phyloP scores from a whole-genome alignment of 1,140 invertebrate genomes.

The Drosophila auraria region DNA sequence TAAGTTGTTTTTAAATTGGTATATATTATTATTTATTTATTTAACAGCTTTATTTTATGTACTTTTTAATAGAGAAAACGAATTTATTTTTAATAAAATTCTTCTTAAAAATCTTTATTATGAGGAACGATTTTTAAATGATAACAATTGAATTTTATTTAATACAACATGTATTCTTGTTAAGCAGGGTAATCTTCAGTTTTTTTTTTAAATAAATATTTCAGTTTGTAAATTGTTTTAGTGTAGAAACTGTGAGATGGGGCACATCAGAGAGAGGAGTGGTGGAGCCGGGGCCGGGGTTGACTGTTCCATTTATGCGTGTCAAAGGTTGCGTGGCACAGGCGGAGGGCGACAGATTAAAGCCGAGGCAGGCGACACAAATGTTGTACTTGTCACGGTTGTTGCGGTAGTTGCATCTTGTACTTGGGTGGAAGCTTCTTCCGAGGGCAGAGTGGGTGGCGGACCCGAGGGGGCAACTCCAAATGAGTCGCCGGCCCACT shows the following conservation, averaged over 20 bases:
- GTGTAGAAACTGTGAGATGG: slow-evolving; percentile 3
- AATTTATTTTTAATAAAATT: too few species aligned
- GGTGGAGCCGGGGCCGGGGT: slow-evolving; percentile 25
- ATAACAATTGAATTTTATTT: too few species aligned
- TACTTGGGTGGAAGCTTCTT: slow-evolving; percentile 37
- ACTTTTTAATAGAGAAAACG: too few species aligned
- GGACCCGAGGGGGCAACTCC: not conserved
- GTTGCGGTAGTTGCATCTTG: slow-evolving; percentile 82
- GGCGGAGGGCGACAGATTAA: slow-evolving; percentile 74
- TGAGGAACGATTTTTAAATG: too few species aligned
- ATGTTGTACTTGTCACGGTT: slow-evolving; percentile 82
- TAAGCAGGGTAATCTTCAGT: too few species aligned
- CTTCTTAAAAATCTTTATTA: too few species aligned
- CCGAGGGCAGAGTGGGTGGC: not conserved
- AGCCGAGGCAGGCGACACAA: slow-evolving; percentile 75
- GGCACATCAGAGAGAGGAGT: not conserved
- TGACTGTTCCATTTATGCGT: slow-evolving; percentile 79
- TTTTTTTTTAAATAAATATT: not conserved
- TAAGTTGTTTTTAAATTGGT: too few species aligned
- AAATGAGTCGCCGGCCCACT: slow-evolving; percentile 52
- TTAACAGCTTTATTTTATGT: too few species aligned
- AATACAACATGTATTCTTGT: too few species aligned
- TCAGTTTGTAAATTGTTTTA: not conserved
- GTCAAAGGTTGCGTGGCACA: slow-evolving; percentile 76
- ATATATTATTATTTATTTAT: too few species aligned